Conservation (phyloP, 2,113 vertebrate genomes). For the Plestiodon gilberti region DNA sequence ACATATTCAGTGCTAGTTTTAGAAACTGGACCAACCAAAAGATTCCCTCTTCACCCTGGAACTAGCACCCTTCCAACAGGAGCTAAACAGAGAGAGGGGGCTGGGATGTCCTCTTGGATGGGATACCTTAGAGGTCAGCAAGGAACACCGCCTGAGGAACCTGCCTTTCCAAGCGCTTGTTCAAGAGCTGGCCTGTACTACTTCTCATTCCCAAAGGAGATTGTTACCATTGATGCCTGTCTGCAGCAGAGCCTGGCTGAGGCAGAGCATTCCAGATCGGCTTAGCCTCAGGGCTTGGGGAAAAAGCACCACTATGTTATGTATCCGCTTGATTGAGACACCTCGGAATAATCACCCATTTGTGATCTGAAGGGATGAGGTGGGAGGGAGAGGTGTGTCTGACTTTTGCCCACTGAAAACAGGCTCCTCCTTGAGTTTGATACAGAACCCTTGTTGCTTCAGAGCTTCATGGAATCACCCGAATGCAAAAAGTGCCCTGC, state of each 20-base stretch:
- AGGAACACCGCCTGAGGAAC: neutral
- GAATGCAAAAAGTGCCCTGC: accelerated
- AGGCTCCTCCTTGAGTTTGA: too few relatives aligned
- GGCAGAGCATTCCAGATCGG: accelerated
- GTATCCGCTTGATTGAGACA: neutral
- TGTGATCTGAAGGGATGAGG: neutral
- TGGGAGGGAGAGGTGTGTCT: neutral
- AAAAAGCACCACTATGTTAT: accelerated
- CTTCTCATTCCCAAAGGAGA: neutral
- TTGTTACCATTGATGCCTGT: neutral
- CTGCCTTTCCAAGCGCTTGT: neutral
- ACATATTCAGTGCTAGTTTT: neutral
- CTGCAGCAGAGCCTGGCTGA: neutral
- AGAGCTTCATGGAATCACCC: too few relatives aligned
- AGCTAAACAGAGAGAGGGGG: neutral
- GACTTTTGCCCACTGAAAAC: neutral
- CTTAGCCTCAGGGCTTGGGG: neutral
- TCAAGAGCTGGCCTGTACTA: too few relatives aligned
- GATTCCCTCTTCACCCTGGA: neutral
- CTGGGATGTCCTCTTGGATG: accelerated
- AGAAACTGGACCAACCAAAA: neutral
- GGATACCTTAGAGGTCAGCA: accelerated
- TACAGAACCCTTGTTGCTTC: neutral
- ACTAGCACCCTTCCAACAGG: neutral
- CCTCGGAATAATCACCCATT: neutral